Percentiles rank a stretch among this genome's conserved stretches.
phyloP scores from a whole-genome alignment of 2,797 vertebrate genomes.

The Acanthiza pusilla region DNA sequence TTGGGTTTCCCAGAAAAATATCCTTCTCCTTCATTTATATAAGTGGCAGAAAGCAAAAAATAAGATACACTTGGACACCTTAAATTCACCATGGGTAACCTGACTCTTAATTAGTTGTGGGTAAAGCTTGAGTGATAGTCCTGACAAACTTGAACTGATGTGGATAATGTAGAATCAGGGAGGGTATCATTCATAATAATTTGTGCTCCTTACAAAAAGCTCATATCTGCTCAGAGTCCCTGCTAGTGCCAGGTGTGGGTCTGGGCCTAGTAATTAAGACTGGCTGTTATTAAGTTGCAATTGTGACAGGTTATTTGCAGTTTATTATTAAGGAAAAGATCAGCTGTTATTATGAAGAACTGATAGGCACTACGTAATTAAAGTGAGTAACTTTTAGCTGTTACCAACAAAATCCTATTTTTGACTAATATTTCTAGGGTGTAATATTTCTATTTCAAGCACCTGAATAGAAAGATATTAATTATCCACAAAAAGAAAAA shows the following conservation, averaged over 20 bases:
- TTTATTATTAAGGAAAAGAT: not conserved
- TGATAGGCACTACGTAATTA: not conserved
- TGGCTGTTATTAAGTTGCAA: not conserved
- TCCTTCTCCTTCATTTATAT: not conserved
- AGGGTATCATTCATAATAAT: accelerated
- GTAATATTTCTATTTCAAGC: not conserved
- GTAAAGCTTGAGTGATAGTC: not conserved
- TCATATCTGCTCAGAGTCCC: not conserved
- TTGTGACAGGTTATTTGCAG: not conserved
- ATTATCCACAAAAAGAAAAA: not conserved
- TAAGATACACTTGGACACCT: not conserved
- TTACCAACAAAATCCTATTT: not conserved
- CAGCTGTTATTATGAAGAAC: not conserved
- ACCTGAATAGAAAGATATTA: not conserved
- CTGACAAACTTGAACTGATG: not conserved
- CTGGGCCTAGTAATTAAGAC: not conserved
- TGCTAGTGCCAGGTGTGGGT: not conserved
- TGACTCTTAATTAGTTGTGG: not conserved
- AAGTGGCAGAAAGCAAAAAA: not conserved
- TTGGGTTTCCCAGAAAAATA: not conserved
- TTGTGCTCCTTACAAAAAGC: not conserved
- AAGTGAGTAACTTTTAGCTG: not conserved
- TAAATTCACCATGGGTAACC: not conserved
- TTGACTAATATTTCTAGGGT: not conserved
- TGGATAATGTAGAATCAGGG: not conserved